Percentiles rank a stretch among this genome's conserved stretches.
Conservation (phyloP, 2,113 vertebrate genomes). For the Percina caprodes region DNA sequence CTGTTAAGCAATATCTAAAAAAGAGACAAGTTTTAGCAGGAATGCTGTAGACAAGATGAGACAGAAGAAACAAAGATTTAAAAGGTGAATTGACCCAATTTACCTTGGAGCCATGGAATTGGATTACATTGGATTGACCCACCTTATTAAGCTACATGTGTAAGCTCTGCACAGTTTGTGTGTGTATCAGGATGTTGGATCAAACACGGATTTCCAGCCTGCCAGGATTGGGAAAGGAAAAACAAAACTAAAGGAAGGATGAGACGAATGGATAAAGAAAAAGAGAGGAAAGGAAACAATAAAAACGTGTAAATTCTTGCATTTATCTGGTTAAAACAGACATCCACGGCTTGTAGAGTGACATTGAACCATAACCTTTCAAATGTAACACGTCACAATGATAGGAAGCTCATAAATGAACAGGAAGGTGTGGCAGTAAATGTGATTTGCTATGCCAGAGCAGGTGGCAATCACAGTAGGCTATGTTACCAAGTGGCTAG, state of each 20-base stretch:
- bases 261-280: neutral
- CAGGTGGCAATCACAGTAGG: conserved; percentile 8
- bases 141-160: conserved; percentile 34
- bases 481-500: neutral
- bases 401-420: conserved; percentile 4
- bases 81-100: conserved; percentile 31
- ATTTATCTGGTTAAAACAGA: neutral
- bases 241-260: neutral
- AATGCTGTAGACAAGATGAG: conserved; percentile 22
- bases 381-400: neutral
- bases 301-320: neutral
- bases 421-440: conserved; percentile 21
- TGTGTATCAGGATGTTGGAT: conserved; percentile 36
- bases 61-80: conserved; percentile 7
- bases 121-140: conserved; percentile 36
- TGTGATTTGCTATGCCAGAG: neutral
- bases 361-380: neutral
- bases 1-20: conserved; percentile 2
- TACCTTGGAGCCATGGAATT: neutral
- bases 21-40: neutral
- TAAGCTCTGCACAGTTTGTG: conserved; percentile 25
- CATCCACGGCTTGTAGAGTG: neutral
- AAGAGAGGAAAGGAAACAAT: too few relatives aligned
- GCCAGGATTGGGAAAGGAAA: conserved; percentile 2
- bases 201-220: conserved; percentile 32